phyloP scores from a whole-genome alignment of 2,113 vertebrate genomes.

The Ranitomeya imitator region DNA sequence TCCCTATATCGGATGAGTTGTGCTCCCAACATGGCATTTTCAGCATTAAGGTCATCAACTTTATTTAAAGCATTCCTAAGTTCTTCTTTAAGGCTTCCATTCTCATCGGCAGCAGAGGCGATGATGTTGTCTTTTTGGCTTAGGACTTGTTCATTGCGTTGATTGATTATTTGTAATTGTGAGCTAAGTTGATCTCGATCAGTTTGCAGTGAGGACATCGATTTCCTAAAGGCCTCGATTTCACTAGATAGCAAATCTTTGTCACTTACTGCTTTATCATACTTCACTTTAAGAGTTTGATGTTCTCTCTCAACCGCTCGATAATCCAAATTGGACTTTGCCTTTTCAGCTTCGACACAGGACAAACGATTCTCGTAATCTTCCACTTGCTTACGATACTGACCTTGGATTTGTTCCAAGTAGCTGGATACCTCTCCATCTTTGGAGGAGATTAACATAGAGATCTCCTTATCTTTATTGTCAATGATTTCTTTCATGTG shows the following conservation, averaged over 20 bases:
- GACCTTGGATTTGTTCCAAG: constrained; percentile 76
- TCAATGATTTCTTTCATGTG: constrained; percentile 81
- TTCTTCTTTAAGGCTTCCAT: constrained; percentile 76
- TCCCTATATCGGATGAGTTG: constrained; percentile 85
- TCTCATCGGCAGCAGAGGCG: constrained; percentile 66
- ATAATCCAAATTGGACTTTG: constrained; percentile 67
- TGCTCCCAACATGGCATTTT: constrained; percentile 87
- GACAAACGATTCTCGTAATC: constrained; percentile 75
- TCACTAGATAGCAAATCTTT: constrained; percentile 72
- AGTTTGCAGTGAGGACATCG: constrained; percentile 79
- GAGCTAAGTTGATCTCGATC: constrained; percentile 78
- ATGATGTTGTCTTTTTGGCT: constrained; percentile 68
- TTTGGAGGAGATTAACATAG: constrained; percentile 78
- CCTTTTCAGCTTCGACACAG: constrained; percentile 68
- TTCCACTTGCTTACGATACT: constrained; percentile 71
- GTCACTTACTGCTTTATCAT: constrained; percentile 68
- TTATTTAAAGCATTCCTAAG: constrained; percentile 75
- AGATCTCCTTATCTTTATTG: constrained; percentile 84
- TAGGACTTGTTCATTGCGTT: constrained; percentile 66
- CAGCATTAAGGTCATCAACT: constrained; percentile 87
- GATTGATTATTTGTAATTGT: constrained; percentile 72
- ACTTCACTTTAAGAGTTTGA: constrained; percentile 70
- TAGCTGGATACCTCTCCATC: constrained; percentile 81
- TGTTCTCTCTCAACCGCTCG: constrained; percentile 69
- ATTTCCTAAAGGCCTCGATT: constrained; percentile 78